A percentile compares a stretch with the other conserved stretches of the same genome.
Evolutionary conservation across 2,797 vertebrate genomes (phyloP).

Genomic region (Sciurus carolinensis): DNA sequence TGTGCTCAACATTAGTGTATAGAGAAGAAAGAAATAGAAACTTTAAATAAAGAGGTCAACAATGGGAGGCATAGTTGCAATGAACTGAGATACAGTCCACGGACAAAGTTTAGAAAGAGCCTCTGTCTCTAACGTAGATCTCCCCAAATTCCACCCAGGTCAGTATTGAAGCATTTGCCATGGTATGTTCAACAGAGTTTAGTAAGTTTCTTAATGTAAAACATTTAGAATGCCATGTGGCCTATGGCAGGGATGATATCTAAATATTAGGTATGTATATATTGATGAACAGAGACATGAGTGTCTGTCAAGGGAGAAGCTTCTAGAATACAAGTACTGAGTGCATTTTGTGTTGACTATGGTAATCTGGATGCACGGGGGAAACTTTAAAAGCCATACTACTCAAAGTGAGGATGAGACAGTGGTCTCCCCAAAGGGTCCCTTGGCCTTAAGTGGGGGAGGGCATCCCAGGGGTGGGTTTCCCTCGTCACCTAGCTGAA

Average conservation of each 20-base stretch:
- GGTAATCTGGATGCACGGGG: not conserved
- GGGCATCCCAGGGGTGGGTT: not conserved
- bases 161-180: not conserved
- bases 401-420: not conserved
- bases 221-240: not conserved
- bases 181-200: not conserved
- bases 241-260: not conserved
- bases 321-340: not conserved
- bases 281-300: not conserved
- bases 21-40: not conserved
- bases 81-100: too few relatives aligned
- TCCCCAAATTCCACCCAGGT: not conserved
- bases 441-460: not conserved
- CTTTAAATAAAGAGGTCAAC: not conserved
- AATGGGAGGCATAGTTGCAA: not conserved
- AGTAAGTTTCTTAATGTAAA: not conserved
- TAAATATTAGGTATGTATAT: not conserved
- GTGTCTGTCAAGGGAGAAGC: not conserved
- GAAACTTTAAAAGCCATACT: not conserved
- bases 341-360: not conserved
- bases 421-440: not conserved
- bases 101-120: not conserved
- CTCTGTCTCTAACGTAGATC: not conserved
- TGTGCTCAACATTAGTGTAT: not conserved
- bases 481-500: constrained; percentile 10